A percentile compares a stretch with the other conserved stretches of the same genome.
These are phyloP conservation scores for Byasa hedistus DNA, from an alignment of 2,888 invertebrate species.

Conservation along the genomic window DNA sequence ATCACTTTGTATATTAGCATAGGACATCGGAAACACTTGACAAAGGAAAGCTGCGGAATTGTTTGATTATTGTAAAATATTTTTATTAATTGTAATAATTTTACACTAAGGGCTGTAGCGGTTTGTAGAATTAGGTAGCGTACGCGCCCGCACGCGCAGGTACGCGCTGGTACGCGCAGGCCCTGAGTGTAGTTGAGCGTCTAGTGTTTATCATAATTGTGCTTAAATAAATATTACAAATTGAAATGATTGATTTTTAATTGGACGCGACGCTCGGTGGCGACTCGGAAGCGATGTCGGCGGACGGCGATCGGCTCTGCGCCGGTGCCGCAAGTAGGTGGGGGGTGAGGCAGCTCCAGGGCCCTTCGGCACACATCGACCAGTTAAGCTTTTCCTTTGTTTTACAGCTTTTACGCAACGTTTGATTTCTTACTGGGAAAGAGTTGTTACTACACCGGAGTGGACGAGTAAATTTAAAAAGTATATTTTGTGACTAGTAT, in stretches of 20 bases:
- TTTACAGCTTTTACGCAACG: slow-evolving; percentile 30
- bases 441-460: background rate
- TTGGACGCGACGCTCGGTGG: slow-evolving; percentile 20
- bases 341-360: slow-evolving; percentile 31
- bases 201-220: slow-evolving; percentile 71
- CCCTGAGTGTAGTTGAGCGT: slow-evolving; percentile 57
- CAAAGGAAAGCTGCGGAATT: slow-evolving; percentile 14
- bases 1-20: slow-evolving; percentile 32
- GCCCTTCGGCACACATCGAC: slow-evolving; percentile 67
- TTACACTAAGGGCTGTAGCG: slow-evolving; percentile 30
- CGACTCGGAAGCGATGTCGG: slow-evolving; percentile 1
- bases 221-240: slow-evolving; percentile 71
- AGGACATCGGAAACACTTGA: slow-evolving; percentile 34
- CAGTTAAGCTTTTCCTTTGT: slow-evolving; percentile 55
- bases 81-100: slow-evolving; percentile 44
- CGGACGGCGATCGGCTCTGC: background rate
- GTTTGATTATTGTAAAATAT: slow-evolving; percentile 48
- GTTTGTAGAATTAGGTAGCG: slow-evolving; percentile 27
- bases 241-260: slow-evolving; percentile 48
- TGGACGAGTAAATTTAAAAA: no score
- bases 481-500: no score
- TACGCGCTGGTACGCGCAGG: slow-evolving; percentile 25
- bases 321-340: slow-evolving; percentile 32
- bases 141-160: background rate
- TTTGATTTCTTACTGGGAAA: background rate